Base-by-base conservation (phyloP, 2,797 vertebrate genomes). In the Tolypeutes matacus region DNA sequence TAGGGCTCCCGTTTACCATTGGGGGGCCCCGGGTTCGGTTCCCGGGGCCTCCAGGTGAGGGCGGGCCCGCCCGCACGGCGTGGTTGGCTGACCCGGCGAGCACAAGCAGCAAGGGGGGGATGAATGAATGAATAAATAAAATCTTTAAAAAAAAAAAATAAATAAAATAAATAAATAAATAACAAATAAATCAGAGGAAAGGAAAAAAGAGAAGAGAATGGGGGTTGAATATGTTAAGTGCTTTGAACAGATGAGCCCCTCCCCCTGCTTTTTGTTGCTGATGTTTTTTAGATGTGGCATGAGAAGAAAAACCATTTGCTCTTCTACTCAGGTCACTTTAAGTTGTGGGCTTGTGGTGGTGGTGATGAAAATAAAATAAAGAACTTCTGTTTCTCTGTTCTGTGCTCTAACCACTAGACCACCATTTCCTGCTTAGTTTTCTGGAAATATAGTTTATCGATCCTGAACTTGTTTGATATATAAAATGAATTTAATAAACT, bases 401-500 rank as follows among this genome's bases (percentile, higher is more conserved):
- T 34, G n/a, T 15, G 27, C 27, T 78, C 49, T 81, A 46, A 77
- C 42, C 34, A 20, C 8, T 56, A n/a, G 53, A 49, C 25, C 69
- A 70, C 42, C 96, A 95, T 82, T 97, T 91, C 72, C 81, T 94
- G 97, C 64, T 95, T 88, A 29, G 23, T 94, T 91, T 95, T 87
- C 18, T 83, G 95, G 96, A 92, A 85, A 81, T 65, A 53, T 75
- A n/a, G 89, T 91, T 93, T 96, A 97, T 90, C 39, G 20, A 84
- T 93, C 80, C 76, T 96, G 58, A 96, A 84, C 84, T 92, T 91
- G 15, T 92, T 96, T 87, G 93, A 83, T 81, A 88, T 81, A 94
- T 96, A 96, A 97, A 93, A 94, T 92, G 91, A 89, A 89, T 96
- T 98, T 97, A 98, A 96, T 97, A 98, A 97, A 72, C 72, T 93